These are phyloP conservation scores for Fregetta grallaria DNA, from an alignment of 2,113 vertebrate species.

Conservation along the genomic window DNA sequence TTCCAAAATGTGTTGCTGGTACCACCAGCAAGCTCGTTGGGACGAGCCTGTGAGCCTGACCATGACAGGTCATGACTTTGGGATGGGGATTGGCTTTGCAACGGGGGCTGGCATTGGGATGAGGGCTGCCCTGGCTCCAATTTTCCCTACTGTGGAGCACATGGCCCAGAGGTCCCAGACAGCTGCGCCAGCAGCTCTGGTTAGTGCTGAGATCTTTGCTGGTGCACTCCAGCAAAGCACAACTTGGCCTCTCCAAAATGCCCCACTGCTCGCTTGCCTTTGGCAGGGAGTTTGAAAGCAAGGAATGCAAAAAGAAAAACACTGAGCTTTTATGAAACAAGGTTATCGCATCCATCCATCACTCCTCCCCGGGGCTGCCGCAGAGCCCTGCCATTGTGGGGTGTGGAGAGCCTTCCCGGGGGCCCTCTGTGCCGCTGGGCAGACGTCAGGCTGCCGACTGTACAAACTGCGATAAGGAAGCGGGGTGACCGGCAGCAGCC, in stretches of 20 bases:
- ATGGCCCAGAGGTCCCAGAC: not conserved
- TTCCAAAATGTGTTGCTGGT: not conserved
- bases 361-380: not conserved
- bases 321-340: not conserved
- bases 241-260: not conserved
- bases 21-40: not conserved
- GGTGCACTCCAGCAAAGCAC: not conserved
- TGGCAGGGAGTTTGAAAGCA: not conserved
- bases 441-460: not conserved
- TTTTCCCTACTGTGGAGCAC: accelerated
- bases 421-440: not conserved
- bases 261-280: accelerated
- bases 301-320: not conserved
- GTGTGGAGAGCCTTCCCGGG: not conserved
- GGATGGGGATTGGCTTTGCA: not conserved
- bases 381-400: accelerated
- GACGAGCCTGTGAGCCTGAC: not conserved
- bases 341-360: not conserved
- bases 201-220: not conserved
- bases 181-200: not conserved
- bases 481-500: slow-evolving; percentile 18
- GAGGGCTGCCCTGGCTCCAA: not conserved
- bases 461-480: slow-evolving; percentile 66
- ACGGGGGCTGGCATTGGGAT: not conserved
- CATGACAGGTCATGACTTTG: not conserved